These are phyloP conservation scores for Lamprotornis superbus DNA, from an alignment of 2,113 vertebrate species.

Conservation along the genomic window DNA sequence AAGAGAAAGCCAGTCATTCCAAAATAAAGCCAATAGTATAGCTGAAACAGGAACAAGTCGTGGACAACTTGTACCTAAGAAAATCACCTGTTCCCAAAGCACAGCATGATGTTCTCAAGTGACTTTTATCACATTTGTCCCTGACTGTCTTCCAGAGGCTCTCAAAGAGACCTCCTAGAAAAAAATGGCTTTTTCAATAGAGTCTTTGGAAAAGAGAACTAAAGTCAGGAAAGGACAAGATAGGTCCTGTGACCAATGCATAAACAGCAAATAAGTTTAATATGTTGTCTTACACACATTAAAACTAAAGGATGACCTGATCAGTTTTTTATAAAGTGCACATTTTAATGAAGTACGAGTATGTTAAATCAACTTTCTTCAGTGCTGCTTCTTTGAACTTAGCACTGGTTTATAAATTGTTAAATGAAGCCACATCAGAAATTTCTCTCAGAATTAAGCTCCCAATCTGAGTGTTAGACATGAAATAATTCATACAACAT, in stretches of 20 bases:
- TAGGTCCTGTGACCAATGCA: not conserved
- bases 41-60: not conserved
- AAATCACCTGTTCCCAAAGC: not conserved
- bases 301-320: not conserved
- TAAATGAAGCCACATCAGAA: not conserved
- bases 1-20: not conserved
- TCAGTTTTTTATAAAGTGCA: not conserved
- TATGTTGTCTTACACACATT: not conserved
- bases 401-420: not conserved
- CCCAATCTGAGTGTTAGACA: not conserved
- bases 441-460: not conserved
- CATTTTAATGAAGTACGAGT: rapidly evolving
- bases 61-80: not conserved
- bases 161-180: not conserved
- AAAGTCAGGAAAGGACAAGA: not conserved
- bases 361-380: not conserved
- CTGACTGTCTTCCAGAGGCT: not conserved
- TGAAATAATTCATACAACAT: not conserved
- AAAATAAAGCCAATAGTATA: not conserved
- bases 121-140: not conserved
- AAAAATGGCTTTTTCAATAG: not conserved
- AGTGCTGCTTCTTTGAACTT: not conserved
- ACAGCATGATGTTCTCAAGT: not conserved
- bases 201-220: not conserved
- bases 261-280: not conserved